phyloP scores from a whole-genome alignment of 2,113 vertebrate species.

The Danionella cerebrum region DNA sequence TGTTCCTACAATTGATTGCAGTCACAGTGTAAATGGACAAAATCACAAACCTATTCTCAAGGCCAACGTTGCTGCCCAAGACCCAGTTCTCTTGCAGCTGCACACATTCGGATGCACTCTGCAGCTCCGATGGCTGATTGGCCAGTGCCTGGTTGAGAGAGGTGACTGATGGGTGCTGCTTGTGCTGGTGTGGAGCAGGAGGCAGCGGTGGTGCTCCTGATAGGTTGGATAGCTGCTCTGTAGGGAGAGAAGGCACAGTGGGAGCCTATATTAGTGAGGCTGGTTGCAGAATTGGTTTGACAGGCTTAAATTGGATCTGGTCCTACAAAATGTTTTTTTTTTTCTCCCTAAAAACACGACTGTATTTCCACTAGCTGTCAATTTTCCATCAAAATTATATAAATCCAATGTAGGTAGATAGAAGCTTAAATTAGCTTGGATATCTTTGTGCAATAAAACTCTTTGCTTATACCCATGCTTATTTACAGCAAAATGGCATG shows the following conservation, averaged over 20 bases:
- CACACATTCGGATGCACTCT: constrained; percentile 98
- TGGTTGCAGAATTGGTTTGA: constrained; percentile 6
- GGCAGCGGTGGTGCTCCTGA: constrained; percentile 86
- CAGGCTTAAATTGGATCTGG: too few relatives aligned
- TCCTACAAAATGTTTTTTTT: too few relatives aligned
- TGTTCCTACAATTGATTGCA: too few relatives aligned
- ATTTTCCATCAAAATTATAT: too few relatives aligned
- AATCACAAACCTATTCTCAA: constrained; percentile 91
- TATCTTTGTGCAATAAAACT: too few relatives aligned
- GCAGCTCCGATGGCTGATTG: constrained; percentile 95
- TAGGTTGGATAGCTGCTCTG: constrained; percentile 83
- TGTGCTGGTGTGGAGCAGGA: constrained; percentile 82
- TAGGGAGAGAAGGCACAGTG: constrained; percentile 26
- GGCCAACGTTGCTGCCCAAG: constrained; percentile 96
- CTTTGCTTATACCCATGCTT: too few relatives aligned
- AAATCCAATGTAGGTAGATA: too few relatives aligned
- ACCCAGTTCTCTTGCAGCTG: constrained; percentile 99
- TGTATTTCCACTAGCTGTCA: too few relatives aligned
- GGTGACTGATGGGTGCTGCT: constrained; percentile 90
- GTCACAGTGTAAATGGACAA: not conserved
- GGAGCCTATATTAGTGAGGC: not conserved
- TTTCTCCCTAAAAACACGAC: too few relatives aligned
- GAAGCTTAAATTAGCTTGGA: too few relatives aligned
- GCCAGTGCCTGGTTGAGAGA: constrained; percentile 92
- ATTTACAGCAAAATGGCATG: too few relatives aligned